These are phyloP conservation scores for Tiaroga cobitis DNA, from an alignment of 2,797 vertebrate species.

Conservation along the genomic window DNA sequence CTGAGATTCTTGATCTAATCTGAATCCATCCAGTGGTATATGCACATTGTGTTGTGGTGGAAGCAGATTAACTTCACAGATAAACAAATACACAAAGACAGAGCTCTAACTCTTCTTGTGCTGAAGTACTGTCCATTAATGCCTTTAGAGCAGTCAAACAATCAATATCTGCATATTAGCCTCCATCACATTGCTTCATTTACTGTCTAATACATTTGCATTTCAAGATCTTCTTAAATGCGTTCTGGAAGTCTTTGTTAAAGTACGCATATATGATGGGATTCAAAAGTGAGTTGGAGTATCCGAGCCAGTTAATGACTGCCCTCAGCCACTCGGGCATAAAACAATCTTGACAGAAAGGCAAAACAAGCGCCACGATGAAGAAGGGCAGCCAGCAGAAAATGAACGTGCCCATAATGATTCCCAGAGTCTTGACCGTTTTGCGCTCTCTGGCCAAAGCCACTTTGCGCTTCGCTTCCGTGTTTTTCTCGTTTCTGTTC, in stretches of 20 bases:
- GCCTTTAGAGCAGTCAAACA: conserved; percentile 28
- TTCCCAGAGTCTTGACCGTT: conserved; percentile 95
- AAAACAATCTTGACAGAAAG: conserved; percentile 91
- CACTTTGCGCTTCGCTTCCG: conserved; percentile 88
- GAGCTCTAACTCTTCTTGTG: conserved; percentile 43
- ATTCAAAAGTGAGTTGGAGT: conserved; percentile 97
- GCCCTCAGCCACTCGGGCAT: conserved; percentile 90
- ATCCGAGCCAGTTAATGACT: conserved; percentile 97
- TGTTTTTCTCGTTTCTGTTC: conserved; percentile 83
- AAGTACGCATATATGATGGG: conserved; percentile 98
- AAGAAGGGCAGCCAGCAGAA: conserved; percentile 99
- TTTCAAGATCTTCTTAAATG: conserved; percentile 96
- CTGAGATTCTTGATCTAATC: conserved; percentile 30
- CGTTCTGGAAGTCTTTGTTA: conserved; percentile 99
- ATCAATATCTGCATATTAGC: conserved; percentile 41
- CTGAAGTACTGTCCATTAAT: conserved; percentile 11
- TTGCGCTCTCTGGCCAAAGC: conserved; percentile 93
- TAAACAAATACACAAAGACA: conserved; percentile 39
- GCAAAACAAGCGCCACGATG: conserved; percentile 93
- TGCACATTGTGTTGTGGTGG: conserved; percentile 26
- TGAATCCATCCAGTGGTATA: conserved; percentile 31
- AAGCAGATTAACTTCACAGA: conserved; percentile 36
- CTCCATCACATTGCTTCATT: conserved; percentile 34
- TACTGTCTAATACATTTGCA: conserved; percentile 91
- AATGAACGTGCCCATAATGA: conserved; percentile 99